Evolutionary conservation across 2,113 vertebrate species (phyloP), one percentile per base, ranked within the genome.

Genomic region (Xenotilapia caudafasciata): DNA sequence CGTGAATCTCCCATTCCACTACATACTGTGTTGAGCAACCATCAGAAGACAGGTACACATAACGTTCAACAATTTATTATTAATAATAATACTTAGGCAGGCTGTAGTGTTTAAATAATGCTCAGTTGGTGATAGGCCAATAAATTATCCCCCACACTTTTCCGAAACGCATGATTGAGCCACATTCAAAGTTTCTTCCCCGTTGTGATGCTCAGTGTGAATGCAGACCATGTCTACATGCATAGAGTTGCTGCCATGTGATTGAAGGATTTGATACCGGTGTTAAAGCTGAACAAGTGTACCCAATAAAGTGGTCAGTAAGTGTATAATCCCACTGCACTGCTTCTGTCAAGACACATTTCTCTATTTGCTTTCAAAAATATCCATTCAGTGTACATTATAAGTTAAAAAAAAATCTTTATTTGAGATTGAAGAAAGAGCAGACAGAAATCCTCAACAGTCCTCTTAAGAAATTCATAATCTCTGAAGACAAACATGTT

Each of bases 361-460:
- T 73, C 19, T 73, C 21, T 7, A 77, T 19, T 49, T 77, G 2
- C 42, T 77, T 77, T 77, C 15, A 85, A 33, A 68, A 82, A 47
- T 2, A 3, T 55, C 1, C 7, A 23, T 21, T 81, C 21, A 51
- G 5, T 12, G 5, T 40, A 31, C 5, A 84, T 89, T 17, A 47
- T n/a, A 77, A 82, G 68, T 49, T 84, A 87, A 88, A 87, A 49
- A 45, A 31, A 91, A 80, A 38, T 55, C 6, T 87, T 94, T 92
- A 95, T 94, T 94, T 62, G 28, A 89, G 88, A 54, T 19, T 82
- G 70, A 88, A 89, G 31, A 89, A 10, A 47, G n/a, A 87, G 82
- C 85, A 65, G 83, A 82, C 56, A 85, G 55, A 90, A 89, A 88
- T 86, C 23, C 47, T 68, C 75, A 86, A 92, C 55, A 90, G 60